Conservation (phyloP, 2,888 invertebrate species). For the Drosophila vallismaia region DNA sequence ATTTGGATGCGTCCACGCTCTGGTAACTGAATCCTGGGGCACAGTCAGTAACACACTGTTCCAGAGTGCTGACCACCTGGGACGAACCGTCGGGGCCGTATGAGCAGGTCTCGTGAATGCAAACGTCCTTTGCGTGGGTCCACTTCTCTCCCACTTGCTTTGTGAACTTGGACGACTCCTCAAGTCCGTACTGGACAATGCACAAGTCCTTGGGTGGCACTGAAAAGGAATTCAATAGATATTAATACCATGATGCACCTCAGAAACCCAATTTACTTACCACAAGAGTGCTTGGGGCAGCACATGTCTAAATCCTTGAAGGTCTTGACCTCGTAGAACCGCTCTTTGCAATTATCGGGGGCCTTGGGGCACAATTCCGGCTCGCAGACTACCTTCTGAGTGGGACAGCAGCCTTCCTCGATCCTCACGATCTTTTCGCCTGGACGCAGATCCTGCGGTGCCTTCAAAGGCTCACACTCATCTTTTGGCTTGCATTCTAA, state of each 20-base stretch:
- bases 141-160: constrained; percentile 84
- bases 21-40: constrained; percentile 86
- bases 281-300: constrained; percentile 88
- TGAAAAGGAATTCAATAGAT: constrained; percentile 18
- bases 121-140: constrained; percentile 84
- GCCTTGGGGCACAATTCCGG: constrained; percentile 87
- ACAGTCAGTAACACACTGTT: constrained; percentile 78
- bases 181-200: constrained; percentile 78
- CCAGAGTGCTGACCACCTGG: constrained; percentile 66
- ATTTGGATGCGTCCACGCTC: constrained; percentile 80
- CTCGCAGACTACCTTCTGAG: constrained; percentile 86
- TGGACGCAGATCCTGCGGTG: constrained; percentile 85
- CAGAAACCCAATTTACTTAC: constrained; percentile 82
- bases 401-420: constrained; percentile 90
- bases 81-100: constrained; percentile 80
- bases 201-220: constrained; percentile 82
- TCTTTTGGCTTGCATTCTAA: constrained; percentile 90
- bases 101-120: constrained; percentile 80
- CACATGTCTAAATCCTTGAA: constrained; percentile 85
- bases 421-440: constrained; percentile 87
- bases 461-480: constrained; percentile 86
- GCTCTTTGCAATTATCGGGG: constrained; percentile 83
- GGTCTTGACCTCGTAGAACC: constrained; percentile 85
- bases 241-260: background rate
- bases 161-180: constrained; percentile 75